Conservation (phyloP, 2,113 vertebrate genomes). For the Origma solitaria region DNA sequence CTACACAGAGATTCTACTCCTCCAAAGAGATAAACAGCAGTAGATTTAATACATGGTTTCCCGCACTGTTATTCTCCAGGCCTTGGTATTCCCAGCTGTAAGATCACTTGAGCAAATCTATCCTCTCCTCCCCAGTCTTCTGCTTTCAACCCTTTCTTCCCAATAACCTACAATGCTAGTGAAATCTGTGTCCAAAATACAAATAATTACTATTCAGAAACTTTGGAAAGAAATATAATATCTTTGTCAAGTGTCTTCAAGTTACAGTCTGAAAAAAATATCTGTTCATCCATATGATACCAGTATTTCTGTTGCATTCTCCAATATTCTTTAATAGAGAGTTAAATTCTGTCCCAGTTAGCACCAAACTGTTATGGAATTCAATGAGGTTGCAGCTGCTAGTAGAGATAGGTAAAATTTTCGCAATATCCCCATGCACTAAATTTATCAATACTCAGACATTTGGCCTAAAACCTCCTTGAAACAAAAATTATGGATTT, state of each 20-base stretch:
- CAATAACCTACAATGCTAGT: not conserved
- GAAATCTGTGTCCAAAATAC: not conserved
- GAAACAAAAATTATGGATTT: not conserved
- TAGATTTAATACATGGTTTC: not conserved
- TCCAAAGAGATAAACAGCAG: not conserved
- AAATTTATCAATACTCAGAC: not conserved
- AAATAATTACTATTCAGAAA: not conserved
- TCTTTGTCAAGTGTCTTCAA: not conserved
- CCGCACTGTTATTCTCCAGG: not conserved
- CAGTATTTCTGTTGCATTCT: not conserved
- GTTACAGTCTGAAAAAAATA: not conserved
- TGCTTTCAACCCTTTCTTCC: not conserved
- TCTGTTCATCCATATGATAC: not conserved
- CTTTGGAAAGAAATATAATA: not conserved
- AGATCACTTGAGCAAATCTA: not conserved
- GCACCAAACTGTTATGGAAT: not conserved
- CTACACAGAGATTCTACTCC: not conserved
- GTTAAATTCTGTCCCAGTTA: not conserved
- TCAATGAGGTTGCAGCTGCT: not conserved
- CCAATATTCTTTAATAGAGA: not conserved
- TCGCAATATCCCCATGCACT: not conserved
- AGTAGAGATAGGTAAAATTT: not conserved
- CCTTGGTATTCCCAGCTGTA: not conserved
- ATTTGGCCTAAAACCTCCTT: not conserved
- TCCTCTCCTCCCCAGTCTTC: not conserved